Evolutionary conservation across 1,140 invertebrate species (phyloP).

Genomic region (Magallana ariakensis): DNA sequence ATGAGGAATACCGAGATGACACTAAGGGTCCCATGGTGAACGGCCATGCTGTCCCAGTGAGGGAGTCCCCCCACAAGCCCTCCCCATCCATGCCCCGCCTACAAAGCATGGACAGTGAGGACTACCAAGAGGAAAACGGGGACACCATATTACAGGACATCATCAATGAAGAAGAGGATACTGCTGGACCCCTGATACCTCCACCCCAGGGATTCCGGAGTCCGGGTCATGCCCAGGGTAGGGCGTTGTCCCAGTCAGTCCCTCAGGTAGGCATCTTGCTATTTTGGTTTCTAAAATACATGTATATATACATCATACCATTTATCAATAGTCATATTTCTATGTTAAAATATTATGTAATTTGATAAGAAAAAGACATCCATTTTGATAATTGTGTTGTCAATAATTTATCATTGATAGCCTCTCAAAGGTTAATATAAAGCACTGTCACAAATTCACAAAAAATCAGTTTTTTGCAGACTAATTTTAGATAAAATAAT

Average conservation of each 20-base stretch:
- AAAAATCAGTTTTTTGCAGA: no score
- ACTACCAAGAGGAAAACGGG: conserved; percentile 52
- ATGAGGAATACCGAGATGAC: conserved; percentile 59
- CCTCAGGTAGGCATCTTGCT: conserved; percentile 67
- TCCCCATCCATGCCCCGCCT: conserved; percentile 61
- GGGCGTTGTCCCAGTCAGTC: conserved; percentile 69
- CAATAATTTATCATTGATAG: no score
- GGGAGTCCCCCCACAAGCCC: conserved; percentile 62
- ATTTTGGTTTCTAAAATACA: no score
- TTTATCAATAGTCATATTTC: no score
- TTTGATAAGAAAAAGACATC: no score
- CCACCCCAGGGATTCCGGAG: conserved; percentile 73
- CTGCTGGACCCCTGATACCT: conserved; percentile 66
- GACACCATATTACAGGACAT: conserved; percentile 53
- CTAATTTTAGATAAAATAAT: no score
- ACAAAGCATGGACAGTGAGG: conserved; percentile 67
- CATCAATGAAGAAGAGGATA: conserved; percentile 71
- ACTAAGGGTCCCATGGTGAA: conserved; percentile 66
- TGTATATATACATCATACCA: no score
- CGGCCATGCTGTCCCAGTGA: conserved; percentile 68
- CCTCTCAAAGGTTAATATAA: no score
- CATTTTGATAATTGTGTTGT: no score
- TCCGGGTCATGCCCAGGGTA: conserved; percentile 53
- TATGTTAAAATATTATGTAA: no score
- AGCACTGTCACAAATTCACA: no score